Percentiles rank a stretch among this genome's conserved stretches.
Conservation (phyloP, 2,888 invertebrate genomes). For the Bellardia bayeri region DNA sequence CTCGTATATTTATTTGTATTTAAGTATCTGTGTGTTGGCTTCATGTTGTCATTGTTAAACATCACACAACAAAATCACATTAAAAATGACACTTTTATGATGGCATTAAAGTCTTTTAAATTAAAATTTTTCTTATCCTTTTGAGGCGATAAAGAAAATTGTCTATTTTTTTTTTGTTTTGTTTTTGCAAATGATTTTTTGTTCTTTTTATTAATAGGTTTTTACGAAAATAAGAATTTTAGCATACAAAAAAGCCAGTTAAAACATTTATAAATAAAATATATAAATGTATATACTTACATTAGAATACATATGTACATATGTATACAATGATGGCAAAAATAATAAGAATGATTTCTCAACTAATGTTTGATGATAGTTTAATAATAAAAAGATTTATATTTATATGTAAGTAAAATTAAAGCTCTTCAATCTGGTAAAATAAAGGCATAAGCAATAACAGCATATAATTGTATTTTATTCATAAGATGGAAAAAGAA, state of each 20-base stretch:
- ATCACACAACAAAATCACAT: constrained; percentile 14
- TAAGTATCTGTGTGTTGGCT: not conserved
- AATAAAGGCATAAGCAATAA: too few relatives aligned
- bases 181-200: not conserved
- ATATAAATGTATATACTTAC: too few relatives aligned
- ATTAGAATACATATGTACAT: not conserved
- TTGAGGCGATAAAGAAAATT: constrained; percentile 3
- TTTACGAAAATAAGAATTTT: constrained; percentile 8
- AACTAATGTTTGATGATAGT: too few relatives aligned
- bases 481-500: too few relatives aligned
- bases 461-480: too few relatives aligned
- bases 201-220: not conserved
- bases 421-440: too few relatives aligned
- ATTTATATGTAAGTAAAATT: too few relatives aligned
- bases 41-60: not conserved
- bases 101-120: constrained; percentile 43
- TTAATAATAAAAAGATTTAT: too few relatives aligned
- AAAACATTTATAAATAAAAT: constrained; percentile 29
- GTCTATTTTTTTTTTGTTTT: not conserved
- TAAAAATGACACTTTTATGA: constrained; percentile 46
- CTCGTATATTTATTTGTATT: not conserved
- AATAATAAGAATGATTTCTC: too few relatives aligned
- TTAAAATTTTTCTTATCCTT: constrained; percentile 26
- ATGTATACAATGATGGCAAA: too few relatives aligned
- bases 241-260: not conserved